A percentile compares a stretch with the other conserved stretches of the same genome.
These are phyloP conservation scores for Numenius phaeopus DNA, from an alignment of 2,797 vertebrate genomes.

Conservation along the genomic window DNA sequence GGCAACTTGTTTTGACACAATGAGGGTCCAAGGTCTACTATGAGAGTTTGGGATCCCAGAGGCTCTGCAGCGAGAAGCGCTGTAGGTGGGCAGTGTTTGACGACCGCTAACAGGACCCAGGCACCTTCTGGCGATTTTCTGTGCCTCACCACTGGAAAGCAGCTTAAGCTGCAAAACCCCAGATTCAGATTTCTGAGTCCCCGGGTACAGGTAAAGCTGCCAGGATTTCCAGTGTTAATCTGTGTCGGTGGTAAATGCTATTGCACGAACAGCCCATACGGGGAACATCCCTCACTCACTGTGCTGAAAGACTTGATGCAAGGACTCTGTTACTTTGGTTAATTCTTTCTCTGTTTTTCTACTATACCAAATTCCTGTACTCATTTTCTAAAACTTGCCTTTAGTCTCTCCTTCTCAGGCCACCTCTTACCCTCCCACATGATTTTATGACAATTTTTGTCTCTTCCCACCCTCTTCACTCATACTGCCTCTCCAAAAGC, in stretches of 20 bases:
- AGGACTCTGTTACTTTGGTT: background rate
- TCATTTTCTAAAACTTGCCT: background rate
- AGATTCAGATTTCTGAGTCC: conserved; percentile 26
- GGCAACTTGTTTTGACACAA: background rate
- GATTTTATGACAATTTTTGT: background rate
- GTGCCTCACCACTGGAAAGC: background rate
- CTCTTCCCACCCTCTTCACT: background rate
- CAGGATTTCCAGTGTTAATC: conserved; percentile 44
- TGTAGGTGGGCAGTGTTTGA: background rate
- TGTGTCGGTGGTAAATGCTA: background rate
- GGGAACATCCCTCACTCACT: background rate
- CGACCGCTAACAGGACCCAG: background rate
- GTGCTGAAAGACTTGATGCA: background rate
- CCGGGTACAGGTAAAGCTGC: background rate
- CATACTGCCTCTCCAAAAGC: background rate
- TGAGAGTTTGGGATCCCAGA: fast-evolving
- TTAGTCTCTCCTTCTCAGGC: background rate
- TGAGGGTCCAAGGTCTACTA: background rate
- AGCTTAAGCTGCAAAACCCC: conserved; percentile 11
- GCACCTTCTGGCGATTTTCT: background rate
- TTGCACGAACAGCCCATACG: background rate
- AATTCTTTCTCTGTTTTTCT: conserved; percentile 12
- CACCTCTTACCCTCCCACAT: background rate
- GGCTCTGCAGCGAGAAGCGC: background rate
- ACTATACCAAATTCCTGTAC: background rate